Percentiles rank a stretch among this genome's conserved stretches.
These are phyloP conservation scores for Musca domestica DNA, from an alignment of 1,140 invertebrate genomes.

Conservation along the genomic window DNA sequence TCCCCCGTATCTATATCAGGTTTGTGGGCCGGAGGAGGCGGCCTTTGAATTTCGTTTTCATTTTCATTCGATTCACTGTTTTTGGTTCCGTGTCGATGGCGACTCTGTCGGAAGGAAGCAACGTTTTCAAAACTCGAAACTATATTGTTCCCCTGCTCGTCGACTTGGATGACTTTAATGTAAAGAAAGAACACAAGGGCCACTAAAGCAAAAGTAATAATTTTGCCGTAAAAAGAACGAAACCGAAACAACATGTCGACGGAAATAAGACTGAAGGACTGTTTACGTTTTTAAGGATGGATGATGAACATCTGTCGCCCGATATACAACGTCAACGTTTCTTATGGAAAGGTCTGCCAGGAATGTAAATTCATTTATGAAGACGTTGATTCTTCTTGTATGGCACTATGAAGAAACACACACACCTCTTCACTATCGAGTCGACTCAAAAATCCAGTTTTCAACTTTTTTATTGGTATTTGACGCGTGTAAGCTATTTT, in stretches of 20 bases:
- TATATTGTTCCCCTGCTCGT: background rate
- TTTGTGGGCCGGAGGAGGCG: background rate
- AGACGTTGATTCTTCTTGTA: background rate
- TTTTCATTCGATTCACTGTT: background rate
- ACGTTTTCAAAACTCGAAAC: conserved; percentile 25
- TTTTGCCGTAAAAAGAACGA: conserved; percentile 51
- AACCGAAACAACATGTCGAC: conserved; percentile 48
- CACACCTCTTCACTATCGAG: background rate
- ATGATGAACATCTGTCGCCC: background rate
- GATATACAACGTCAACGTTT: no score
- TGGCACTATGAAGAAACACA: background rate
- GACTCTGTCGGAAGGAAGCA: background rate
- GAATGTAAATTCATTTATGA: background rate
- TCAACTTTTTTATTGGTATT: background rate
- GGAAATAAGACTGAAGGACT: background rate
- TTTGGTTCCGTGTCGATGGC: conserved; percentile 2
- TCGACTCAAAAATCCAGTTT: background rate
- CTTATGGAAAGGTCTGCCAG: background rate
- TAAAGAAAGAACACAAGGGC: conserved; percentile 48
- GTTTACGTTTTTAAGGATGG: background rate
- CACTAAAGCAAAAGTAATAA: conserved; percentile 47
- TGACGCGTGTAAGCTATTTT: background rate
- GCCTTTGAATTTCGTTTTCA: conserved; percentile 18
- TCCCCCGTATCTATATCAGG: conserved; percentile 13
- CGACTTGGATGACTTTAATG: conserved; percentile 41